Conservation (phyloP, 2,113 vertebrate genomes). For the Pongo pygmaeus region DNA sequence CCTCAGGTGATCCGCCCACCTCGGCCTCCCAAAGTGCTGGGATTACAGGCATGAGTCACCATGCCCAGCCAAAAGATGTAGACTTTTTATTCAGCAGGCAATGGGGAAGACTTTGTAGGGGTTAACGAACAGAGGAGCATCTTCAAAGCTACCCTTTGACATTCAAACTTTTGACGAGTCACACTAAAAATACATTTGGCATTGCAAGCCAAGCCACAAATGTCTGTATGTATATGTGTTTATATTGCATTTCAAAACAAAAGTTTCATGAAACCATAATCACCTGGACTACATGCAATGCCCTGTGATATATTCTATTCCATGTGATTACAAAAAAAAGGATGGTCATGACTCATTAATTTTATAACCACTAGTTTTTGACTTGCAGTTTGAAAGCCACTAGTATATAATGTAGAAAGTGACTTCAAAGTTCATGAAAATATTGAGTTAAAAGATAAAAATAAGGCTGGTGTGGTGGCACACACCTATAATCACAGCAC, state of each 20-base stretch:
- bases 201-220: not conserved
- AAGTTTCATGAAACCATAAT: not conserved
- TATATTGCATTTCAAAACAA: not conserved
- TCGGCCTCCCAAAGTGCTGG: not conserved
- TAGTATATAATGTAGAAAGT: not conserved
- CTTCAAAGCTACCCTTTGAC: not conserved
- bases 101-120: not conserved
- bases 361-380: slow-evolving; percentile 31
- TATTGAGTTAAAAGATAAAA: not conserved
- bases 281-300: not conserved
- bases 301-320: not conserved
- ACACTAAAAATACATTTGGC: not conserved
- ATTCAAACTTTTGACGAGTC: not conserved
- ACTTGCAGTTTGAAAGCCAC: slow-evolving; percentile 22
- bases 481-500: no score
- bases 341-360: not conserved
- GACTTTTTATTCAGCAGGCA: not conserved
- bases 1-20: not conserved
- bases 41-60: not conserved
- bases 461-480: not conserved
- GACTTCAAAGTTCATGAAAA: not conserved
- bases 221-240: not conserved
- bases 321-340: not conserved
- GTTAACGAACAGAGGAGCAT: not conserved
- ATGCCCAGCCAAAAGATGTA: not conserved